Conservation (phyloP, 2,113 vertebrate species). For the Semnornis frantzii region DNA sequence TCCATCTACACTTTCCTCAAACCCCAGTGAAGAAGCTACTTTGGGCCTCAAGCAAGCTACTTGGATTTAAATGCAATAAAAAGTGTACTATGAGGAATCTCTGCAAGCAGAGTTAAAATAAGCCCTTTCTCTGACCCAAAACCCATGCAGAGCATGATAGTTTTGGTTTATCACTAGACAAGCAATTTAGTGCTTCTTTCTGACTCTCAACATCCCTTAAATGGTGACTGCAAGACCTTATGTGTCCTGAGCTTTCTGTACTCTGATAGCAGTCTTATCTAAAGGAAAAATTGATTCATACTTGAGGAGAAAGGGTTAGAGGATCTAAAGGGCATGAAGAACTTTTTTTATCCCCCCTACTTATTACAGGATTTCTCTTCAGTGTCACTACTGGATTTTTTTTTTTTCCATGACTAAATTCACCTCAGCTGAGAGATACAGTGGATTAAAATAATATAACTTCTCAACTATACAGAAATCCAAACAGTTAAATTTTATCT, state of each 20-base stretch:
- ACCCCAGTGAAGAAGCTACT: neutral
- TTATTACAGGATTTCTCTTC: neutral
- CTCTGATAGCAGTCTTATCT: neutral
- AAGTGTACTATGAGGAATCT: neutral
- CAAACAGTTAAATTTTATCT: neutral
- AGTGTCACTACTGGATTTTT: neutral
- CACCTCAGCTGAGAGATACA: neutral
- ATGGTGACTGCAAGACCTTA: neutral
- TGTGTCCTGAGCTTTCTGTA: neutral
- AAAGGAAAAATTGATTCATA: neutral
- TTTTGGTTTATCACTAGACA: neutral
- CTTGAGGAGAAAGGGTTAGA: neutral
- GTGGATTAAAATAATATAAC: neutral
- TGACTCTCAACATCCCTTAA: neutral
- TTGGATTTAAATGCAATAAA: neutral
- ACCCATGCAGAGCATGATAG: neutral
- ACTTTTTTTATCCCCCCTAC: fast-evolving
- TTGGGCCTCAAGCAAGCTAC: neutral
- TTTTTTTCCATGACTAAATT: neutral
- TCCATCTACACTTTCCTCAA: neutral
- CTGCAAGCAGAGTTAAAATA: neutral
- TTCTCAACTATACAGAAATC: neutral
- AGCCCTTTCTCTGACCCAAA: neutral
- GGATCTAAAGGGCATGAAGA: neutral
- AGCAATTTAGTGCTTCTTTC: neutral